phyloP scores from a whole-genome alignment of 2,113 vertebrate genomes.

The Morone saxatilis region DNA sequence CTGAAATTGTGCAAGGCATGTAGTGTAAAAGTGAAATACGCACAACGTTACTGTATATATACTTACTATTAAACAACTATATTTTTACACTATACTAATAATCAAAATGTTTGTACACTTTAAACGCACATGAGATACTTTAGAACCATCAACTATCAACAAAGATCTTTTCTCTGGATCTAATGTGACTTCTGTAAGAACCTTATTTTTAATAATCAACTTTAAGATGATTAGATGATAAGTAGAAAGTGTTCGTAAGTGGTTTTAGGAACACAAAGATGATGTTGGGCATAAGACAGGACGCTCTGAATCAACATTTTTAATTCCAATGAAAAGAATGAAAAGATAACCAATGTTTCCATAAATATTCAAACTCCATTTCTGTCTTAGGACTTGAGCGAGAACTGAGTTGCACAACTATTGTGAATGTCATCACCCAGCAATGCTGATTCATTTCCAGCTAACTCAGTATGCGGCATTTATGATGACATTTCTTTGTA shows the following conservation, averaged over 20 bases:
- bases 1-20: background rate
- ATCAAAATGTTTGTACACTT: background rate
- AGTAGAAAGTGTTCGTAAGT: no score
- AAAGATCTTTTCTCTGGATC: background rate
- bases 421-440: background rate
- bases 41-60: background rate
- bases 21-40: background rate
- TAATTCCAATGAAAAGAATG: background rate
- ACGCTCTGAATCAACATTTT: background rate
- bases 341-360: background rate
- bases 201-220: background rate
- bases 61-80: background rate
- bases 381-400: background rate
- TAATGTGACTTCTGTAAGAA: background rate
- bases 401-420: background rate
- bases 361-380: background rate
- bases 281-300: background rate
- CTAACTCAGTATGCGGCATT: background rate
- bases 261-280: background rate
- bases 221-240: background rate
- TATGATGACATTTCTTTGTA: background rate
- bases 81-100: background rate
- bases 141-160: background rate
- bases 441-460: slow-evolving; percentile 16
- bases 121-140: background rate